phyloP scores from a whole-genome alignment of 2,888 invertebrate genomes.

The Micoletzkya japonica region DNA sequence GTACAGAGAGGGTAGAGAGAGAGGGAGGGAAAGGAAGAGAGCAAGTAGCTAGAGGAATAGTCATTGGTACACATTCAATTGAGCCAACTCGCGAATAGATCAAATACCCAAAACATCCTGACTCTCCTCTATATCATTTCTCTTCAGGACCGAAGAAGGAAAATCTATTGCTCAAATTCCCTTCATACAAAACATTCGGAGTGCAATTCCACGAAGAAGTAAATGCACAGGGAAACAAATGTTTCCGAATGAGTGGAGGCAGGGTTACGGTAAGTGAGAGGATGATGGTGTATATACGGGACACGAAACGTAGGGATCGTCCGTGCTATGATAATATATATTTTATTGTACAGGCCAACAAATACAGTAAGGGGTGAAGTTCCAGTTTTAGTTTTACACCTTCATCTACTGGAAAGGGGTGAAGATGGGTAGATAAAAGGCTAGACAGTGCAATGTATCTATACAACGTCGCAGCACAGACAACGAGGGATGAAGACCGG shows the following conservation, averaged over 20 bases:
- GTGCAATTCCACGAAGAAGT: constrained; percentile 49
- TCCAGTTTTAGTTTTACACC: no score
- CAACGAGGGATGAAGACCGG: no score
- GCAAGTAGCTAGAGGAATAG: neutral
- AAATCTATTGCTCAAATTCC: constrained; percentile 60
- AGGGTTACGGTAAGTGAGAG: constrained; percentile 52
- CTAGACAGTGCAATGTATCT: no score
- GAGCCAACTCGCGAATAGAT: neutral
- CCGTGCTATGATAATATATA: no score
- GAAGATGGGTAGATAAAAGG: no score
- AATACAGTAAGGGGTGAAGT: no score
- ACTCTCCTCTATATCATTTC: neutral
- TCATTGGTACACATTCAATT: constrained; percentile 16
- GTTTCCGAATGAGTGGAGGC: constrained; percentile 62
- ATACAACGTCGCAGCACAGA: no score
- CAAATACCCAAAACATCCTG: neutral
- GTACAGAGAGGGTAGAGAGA: neutral
- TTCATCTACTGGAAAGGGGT: no score
- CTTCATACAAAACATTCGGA: constrained; percentile 57
- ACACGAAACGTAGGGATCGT: no score
- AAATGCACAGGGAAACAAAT: constrained; percentile 50
- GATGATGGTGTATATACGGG: neutral
- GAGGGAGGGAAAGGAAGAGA: constrained; percentile 6
- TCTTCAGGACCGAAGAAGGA: constrained; percentile 49
- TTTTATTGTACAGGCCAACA: no score